These are phyloP conservation scores for Onychomys arenicola DNA, from an alignment of 2,797 vertebrate genomes.

Conservation along the genomic window DNA sequence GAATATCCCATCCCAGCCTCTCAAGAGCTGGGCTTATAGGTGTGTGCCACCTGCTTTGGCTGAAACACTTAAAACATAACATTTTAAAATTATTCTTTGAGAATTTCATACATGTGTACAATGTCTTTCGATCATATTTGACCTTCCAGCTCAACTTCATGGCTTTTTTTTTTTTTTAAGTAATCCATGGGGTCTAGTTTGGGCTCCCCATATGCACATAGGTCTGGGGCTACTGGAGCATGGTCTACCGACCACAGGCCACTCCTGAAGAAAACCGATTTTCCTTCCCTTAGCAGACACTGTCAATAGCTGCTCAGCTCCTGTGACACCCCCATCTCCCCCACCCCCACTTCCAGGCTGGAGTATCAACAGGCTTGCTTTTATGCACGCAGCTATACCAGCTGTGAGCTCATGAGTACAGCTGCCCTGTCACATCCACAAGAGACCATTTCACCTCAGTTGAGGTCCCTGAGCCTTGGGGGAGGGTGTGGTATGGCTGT, in stretches of 20 bases:
- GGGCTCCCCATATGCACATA: background rate
- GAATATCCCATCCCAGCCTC: background rate
- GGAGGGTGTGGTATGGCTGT: background rate
- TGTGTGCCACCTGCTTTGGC: background rate
- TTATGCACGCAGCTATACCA: too few relatives aligned
- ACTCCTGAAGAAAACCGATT: background rate
- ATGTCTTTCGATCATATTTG: background rate
- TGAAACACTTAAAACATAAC: background rate
- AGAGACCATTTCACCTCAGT: background rate
- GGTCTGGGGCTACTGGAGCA: background rate
- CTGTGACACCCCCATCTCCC: background rate
- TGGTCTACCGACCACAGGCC: background rate
- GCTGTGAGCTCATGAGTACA: background rate
- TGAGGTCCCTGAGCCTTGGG: background rate
- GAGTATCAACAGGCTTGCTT: background rate
- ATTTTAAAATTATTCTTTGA: background rate
- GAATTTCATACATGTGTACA: background rate
- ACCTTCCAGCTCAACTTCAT: background rate
- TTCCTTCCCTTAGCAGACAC: background rate
- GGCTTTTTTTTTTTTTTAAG: too few relatives aligned
- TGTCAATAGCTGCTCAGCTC: background rate
- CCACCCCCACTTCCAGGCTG: background rate
- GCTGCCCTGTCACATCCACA: background rate
- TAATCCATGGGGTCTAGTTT: too few relatives aligned
- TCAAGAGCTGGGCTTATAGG: background rate